These are phyloP conservation scores for Drosophila truncata DNA, from an alignment of 1,140 invertebrate species.

Conservation along the genomic window DNA sequence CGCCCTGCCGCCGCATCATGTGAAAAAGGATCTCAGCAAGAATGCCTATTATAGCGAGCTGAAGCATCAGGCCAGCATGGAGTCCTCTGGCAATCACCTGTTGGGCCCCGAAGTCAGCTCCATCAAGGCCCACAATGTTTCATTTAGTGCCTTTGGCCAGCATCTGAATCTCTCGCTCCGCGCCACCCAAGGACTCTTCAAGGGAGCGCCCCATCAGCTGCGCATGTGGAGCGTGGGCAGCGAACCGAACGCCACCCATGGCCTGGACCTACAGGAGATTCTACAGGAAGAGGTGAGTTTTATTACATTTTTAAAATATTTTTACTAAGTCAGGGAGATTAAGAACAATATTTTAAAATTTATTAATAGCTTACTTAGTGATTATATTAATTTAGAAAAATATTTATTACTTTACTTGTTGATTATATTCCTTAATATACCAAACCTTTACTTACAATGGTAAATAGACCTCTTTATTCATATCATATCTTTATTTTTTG, in stretches of 20 bases:
- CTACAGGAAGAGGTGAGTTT: slow-evolving; percentile 77
- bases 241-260: slow-evolving; percentile 89
- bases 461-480: too few relatives aligned
- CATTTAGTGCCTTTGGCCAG: slow-evolving; percentile 91
- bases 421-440: too few relatives aligned
- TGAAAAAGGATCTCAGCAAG: slow-evolving; percentile 85
- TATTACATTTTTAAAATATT: not conserved
- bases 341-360: not conserved
- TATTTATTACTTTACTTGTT: too few relatives aligned
- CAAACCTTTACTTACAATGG: too few relatives aligned
- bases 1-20: slow-evolving; percentile 67
- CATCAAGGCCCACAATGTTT: slow-evolving; percentile 88
- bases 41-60: slow-evolving; percentile 82
- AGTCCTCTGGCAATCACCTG: slow-evolving; percentile 43
- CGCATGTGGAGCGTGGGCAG: slow-evolving; percentile 91
- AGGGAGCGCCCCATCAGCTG: slow-evolving; percentile 88
- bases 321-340: too few relatives aligned
- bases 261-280: slow-evolving; percentile 91
- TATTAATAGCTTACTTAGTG: too few relatives aligned
- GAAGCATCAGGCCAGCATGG: slow-evolving; percentile 54
- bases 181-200: slow-evolving; percentile 90
- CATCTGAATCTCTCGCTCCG: slow-evolving; percentile 90
- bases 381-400: too few relatives aligned
- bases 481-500: too few relatives aligned
- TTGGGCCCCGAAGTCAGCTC: slow-evolving; percentile 69